Conservation (phyloP, 2,888 invertebrate genomes). For the Drosophila engyochracea region DNA sequence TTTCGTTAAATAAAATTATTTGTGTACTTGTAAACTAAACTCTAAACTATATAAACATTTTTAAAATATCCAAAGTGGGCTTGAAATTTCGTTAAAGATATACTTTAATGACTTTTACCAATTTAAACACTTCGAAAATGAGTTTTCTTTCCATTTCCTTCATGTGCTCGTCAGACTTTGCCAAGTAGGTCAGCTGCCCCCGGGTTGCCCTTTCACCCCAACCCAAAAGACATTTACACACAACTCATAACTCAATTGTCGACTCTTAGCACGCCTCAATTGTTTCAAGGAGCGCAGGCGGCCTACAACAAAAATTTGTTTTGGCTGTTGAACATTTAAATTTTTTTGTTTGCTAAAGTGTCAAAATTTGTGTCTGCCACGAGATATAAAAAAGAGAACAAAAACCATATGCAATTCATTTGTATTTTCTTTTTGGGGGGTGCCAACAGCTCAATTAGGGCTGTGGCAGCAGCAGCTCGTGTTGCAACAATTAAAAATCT, state of each 20-base stretch:
- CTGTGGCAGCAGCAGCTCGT: constrained; percentile 30
- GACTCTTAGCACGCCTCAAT: constrained; percentile 66
- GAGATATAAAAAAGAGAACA: constrained; percentile 15
- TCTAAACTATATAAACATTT: not conserved
- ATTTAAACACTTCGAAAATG: constrained; percentile 29
- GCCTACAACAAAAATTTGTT: constrained; percentile 17
- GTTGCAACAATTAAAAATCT: constrained; percentile 73
- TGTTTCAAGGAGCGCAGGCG: constrained; percentile 19
- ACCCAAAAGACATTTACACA: constrained; percentile 45
- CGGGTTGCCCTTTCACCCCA: not conserved
- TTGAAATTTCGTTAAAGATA: not conserved
- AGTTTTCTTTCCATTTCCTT: constrained; percentile 9
- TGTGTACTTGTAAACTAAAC: not conserved
- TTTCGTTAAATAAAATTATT: not conserved
- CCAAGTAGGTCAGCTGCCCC: constrained; percentile 39
- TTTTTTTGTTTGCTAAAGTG: constrained; percentile 59
- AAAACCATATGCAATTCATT: constrained; percentile 41
- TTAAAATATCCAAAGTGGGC: not conserved
- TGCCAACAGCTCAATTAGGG: constrained; percentile 70
- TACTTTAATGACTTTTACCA: not conserved
- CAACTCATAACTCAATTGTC: constrained; percentile 62
- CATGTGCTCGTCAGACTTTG: not conserved
- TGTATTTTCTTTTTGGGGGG: constrained; percentile 27
- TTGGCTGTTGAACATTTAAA: constrained; percentile 50
- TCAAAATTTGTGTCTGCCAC: constrained; percentile 61